These are phyloP conservation scores for Zygothrica quintamaculata DNA, from an alignment of 2,888 invertebrate species.

Conservation along the genomic window DNA sequence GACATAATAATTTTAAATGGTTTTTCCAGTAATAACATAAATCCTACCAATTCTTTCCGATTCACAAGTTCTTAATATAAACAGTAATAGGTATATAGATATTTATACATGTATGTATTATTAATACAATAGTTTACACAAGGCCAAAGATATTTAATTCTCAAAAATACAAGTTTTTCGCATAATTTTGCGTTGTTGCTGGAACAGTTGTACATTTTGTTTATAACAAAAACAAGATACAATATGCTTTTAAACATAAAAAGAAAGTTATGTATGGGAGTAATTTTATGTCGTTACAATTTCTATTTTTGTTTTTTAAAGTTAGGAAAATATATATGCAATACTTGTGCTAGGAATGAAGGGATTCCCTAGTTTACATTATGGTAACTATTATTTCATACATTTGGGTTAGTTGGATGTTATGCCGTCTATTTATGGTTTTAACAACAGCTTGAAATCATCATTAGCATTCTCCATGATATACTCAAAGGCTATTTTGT, in stretches of 20 bases:
- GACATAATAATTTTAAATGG: too few relatives aligned
- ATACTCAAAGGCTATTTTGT: conserved; percentile 84
- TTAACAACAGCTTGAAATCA: conserved; percentile 83
- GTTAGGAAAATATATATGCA: conserved; percentile 28
- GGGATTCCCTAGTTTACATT: conserved; percentile 18
- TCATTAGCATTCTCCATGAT: conserved; percentile 83
- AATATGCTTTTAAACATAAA: conserved; percentile 15
- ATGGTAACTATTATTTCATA: conserved; percentile 35
- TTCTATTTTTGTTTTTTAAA: conserved; percentile 41
- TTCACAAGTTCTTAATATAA: background rate
- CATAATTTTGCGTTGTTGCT: conserved; percentile 22
- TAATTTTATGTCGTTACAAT: too few relatives aligned
- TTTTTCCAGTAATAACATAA: too few relatives aligned
- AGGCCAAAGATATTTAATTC: conserved; percentile 30
- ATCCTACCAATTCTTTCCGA: background rate
- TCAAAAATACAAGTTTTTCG: conserved; percentile 26
- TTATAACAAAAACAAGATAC: conserved; percentile 1
- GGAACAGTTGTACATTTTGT: too few relatives aligned
- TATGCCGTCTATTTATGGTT: conserved; percentile 63
- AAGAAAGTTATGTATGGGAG: too few relatives aligned
- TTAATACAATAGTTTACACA: background rate
- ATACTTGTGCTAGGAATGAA: conserved; percentile 17
- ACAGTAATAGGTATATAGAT: background rate
- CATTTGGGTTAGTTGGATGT: conserved; percentile 20
- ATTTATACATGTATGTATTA: conserved; percentile 1